phyloP scores from a whole-genome alignment of 2,113 vertebrate species.

The Oenanthe oenanthe region DNA sequence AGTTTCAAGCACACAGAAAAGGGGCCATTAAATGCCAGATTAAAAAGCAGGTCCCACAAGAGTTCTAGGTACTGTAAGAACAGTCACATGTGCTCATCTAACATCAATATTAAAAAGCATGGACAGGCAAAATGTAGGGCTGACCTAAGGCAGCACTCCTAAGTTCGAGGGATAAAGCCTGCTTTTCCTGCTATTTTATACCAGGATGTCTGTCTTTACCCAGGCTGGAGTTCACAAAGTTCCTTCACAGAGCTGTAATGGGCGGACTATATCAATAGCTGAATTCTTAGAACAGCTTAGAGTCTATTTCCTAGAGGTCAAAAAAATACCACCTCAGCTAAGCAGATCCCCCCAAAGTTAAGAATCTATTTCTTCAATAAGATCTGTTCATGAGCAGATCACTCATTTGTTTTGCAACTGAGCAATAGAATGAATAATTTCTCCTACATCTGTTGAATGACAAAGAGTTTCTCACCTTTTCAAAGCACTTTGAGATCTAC shows the following conservation, averaged over 20 bases:
- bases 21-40: neutral
- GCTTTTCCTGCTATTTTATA: neutral
- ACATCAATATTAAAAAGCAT: neutral
- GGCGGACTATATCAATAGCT: neutral
- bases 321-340: neutral
- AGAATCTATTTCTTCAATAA: neutral
- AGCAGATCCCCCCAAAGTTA: neutral
- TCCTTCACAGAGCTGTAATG: neutral
- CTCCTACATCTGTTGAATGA: neutral
- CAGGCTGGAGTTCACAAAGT: neutral
- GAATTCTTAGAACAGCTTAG: neutral
- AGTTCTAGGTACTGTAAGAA: neutral
- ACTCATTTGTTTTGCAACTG: neutral
- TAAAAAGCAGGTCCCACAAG: neutral
- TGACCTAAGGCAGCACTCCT: neutral
- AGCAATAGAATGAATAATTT: neutral
- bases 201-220: neutral
- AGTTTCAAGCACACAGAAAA: neutral
- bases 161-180: neutral
- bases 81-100: neutral
- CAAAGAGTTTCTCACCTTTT: neutral
- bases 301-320: neutral
- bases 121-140: neutral
- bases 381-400: neutral
- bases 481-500: neutral